A percentile compares a stretch with the other conserved stretches of the same genome.
These are phyloP conservation scores for Leptonema lineaticorne DNA, from an alignment of 1,140 invertebrate genomes.

Conservation along the genomic window DNA sequence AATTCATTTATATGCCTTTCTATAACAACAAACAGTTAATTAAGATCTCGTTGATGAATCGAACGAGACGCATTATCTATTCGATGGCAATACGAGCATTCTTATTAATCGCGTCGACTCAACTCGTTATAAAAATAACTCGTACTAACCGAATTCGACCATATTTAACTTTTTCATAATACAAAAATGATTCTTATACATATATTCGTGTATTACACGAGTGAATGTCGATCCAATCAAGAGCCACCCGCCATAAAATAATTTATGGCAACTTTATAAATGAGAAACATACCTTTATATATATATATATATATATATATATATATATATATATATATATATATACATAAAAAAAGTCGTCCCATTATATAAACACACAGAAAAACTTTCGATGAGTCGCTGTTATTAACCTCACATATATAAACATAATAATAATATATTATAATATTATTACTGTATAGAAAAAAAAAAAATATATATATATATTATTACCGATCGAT, in stretches of 20 bases:
- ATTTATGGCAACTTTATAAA: slow-evolving; percentile 10
- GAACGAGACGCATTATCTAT: too few species aligned
- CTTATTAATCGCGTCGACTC: too few species aligned
- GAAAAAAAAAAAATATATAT: neutral
- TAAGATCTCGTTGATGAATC: too few species aligned
- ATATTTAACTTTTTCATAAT: too few species aligned
- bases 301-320: too few species aligned
- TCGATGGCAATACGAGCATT: too few species aligned
- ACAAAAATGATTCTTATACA: neutral
- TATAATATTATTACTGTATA: neutral
- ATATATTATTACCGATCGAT: neutral
- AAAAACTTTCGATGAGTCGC: neutral
- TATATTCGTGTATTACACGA: too few species aligned
- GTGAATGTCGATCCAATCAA: slow-evolving; percentile 19
- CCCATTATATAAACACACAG: neutral
- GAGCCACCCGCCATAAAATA: slow-evolving; percentile 14
- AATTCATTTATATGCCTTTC: too few species aligned
- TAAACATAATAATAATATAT: neutral
- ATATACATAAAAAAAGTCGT: slow-evolving; percentile 1
- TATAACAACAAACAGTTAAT: too few species aligned
- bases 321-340: too few species aligned
- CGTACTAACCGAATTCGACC: too few species aligned
- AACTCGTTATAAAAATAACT: too few species aligned
- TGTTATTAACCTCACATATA: neutral
- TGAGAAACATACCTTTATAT: neutral